Evolutionary conservation across 2,888 invertebrate species (phyloP), one percentile per base, ranked within the genome.

Genomic region (Strigamia crassipes): DNA sequence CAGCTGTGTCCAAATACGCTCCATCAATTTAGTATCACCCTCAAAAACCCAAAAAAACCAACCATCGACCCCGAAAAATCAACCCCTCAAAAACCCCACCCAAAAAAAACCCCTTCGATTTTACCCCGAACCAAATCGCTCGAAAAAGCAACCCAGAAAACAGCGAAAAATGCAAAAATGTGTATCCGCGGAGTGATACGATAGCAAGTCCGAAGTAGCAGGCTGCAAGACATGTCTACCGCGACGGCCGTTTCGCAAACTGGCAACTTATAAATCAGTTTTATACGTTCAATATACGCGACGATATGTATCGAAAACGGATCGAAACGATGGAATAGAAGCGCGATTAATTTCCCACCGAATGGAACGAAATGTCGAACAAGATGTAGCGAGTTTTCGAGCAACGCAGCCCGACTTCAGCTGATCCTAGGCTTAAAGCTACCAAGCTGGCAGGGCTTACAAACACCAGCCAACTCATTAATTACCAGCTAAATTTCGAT

Each of bases 1-100:
- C 78, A 42, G 78, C 78, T 78, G 73, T 73, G 73, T 73, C 73
- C 73, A 27, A 73, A 73, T 73, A 73, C 73, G 73, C 73, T 27
- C 27, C 73, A 73, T 73, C 73, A 31, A 73, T 73, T 31, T 27
- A 73, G 73, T 73, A 73, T 73, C 56, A 15, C 10, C 73, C 27
- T 1, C 31, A 31, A 21, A 21, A 23, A 23, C 27, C 2, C 15
- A 2, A 31, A 13, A 73, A 73, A 23, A 73, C 3, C 8, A 23
- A 23, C 10, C 23, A 61, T 6, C 61, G 21, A 18, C 4, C 23
- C 61, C 21, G 0, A n/a, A 61, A 61, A n/a, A 6, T 9, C 8
- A 21, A 21, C 21, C n/a, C 23, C 13, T 1, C 1, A 73, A 73
- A 73, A 73, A 12, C 1, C 5, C 27, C 10, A 73, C 1, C 12